phyloP scores from a whole-genome alignment of 2,797 vertebrate species.

The Danionella dracula region DNA sequence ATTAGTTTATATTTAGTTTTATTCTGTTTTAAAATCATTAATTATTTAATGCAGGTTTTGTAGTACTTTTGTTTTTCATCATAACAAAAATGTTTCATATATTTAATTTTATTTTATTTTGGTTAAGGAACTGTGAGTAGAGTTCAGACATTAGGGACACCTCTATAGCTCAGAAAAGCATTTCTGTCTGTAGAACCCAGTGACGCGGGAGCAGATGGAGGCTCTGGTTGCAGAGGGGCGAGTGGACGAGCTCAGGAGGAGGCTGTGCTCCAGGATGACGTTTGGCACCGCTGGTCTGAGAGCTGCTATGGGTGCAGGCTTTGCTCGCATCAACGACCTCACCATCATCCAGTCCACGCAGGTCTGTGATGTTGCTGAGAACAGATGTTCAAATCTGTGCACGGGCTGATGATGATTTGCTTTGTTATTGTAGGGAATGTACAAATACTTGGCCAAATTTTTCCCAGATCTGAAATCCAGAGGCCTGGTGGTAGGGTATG shows the following conservation, averaged over 20 bases:
- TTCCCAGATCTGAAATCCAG: conserved; percentile 79
- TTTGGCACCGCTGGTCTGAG: conserved; percentile 91
- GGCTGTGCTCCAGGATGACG: conserved; percentile 78
- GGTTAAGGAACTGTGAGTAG: too few relatives aligned
- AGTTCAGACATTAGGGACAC: too few relatives aligned
- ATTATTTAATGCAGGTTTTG: too few relatives aligned
- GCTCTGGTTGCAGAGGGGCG: conserved; percentile 66
- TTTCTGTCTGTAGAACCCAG: conserved; percentile 70
- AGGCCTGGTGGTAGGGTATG: conserved; percentile 89
- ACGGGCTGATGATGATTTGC: background rate
- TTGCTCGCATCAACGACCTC: conserved; percentile 90
- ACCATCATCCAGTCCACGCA: conserved; percentile 92
- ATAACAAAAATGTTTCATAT: too few relatives aligned
- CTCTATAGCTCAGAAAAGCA: too few relatives aligned
- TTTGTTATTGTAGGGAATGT: conserved; percentile 74
- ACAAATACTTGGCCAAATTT: conserved; percentile 77
- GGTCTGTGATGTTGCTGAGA: too few relatives aligned
- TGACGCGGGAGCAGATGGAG: conserved; percentile 81
- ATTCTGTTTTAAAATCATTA: too few relatives aligned
- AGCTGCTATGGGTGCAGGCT: conserved; percentile 89
- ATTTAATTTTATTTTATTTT: too few relatives aligned
- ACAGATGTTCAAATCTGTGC: background rate
- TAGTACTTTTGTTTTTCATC: too few relatives aligned
- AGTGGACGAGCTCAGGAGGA: conserved; percentile 72
- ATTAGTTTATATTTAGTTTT: too few relatives aligned